Evolutionary conservation across 2,113 vertebrate species (phyloP).

Genomic region (Helogale parvula): DNA sequence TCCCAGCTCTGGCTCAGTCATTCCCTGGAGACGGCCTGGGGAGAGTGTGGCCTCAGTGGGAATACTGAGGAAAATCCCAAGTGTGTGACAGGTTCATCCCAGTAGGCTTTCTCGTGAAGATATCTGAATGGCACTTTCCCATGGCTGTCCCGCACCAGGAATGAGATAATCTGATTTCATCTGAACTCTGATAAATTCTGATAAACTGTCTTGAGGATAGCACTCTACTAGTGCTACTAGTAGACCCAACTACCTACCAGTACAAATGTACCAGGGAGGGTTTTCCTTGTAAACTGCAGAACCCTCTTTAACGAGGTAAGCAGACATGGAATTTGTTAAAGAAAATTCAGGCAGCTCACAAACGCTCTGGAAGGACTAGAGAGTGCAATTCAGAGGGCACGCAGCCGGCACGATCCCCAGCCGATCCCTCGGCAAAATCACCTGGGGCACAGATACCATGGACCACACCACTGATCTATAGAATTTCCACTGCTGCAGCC

Average conservation of each 20-base stretch:
- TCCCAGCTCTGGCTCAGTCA: neutral
- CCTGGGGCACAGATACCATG: neutral
- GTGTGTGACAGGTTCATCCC: neutral
- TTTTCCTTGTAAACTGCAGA: neutral
- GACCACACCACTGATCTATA: neutral
- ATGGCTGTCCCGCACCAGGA: neutral
- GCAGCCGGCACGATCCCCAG: neutral
- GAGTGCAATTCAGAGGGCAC: neutral
- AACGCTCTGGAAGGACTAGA: neutral
- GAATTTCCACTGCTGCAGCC: neutral
- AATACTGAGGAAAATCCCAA: neutral
- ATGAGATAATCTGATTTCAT: neutral
- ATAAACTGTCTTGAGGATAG: neutral
- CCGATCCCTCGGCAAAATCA: neutral
- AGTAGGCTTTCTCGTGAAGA: accelerated
- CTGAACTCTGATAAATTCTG: neutral
- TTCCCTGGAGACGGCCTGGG: accelerated
- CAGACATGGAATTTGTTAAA: neutral
- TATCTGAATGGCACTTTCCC: neutral
- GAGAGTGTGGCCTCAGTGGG: accelerated
- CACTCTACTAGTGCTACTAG: neutral
- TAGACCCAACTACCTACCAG: neutral
- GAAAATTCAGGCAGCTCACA: neutral
- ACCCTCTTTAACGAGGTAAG: neutral
- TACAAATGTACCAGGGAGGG: neutral